These are phyloP conservation scores for Exephanes ischioxanthus DNA, from an alignment of 2,888 invertebrate genomes.

Conservation along the genomic window DNA sequence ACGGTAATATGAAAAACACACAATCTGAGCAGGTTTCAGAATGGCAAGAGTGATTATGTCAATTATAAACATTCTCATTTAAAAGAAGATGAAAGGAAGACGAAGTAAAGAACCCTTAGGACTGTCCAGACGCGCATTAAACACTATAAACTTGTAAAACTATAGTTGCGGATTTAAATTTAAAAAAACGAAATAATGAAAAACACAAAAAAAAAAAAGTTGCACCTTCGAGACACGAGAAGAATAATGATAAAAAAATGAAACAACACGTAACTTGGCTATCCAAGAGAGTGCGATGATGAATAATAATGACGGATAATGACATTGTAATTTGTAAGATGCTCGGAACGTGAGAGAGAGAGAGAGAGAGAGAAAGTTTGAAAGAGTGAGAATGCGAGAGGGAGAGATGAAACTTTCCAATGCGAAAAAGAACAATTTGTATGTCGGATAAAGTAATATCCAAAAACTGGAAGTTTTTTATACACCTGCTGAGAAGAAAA, in stretches of 20 bases:
- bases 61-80: conserved; percentile 79
- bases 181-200: conserved; percentile 25
- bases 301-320: conserved; percentile 66
- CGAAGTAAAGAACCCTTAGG: conserved; percentile 61
- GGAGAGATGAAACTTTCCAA: conserved; percentile 65
- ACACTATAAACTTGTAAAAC: conserved; percentile 62
- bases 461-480: conserved; percentile 69
- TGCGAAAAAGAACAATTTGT: conserved; percentile 68
- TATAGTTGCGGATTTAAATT: conserved; percentile 60
- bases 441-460: conserved; percentile 66
- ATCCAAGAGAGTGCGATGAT: conserved; percentile 63
- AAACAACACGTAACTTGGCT: conserved; percentile 48
- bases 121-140: conserved; percentile 69
- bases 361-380: conserved; percentile 61
- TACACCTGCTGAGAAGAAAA: conserved; percentile 65
- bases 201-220: conserved; percentile 44
- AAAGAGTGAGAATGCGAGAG: conserved; percentile 61
- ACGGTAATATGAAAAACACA: conserved; percentile 66
- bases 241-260: conserved; percentile 14
- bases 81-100: conserved; percentile 57
- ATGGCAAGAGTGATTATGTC: conserved; percentile 81
- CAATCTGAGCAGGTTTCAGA: conserved; percentile 83
- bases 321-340: conserved; percentile 68
- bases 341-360: conserved; percentile 63
- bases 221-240: conserved; percentile 48